Evolutionary conservation across 2,888 invertebrate genomes (phyloP).

Genomic region (Nomada lathburiana): DNA sequence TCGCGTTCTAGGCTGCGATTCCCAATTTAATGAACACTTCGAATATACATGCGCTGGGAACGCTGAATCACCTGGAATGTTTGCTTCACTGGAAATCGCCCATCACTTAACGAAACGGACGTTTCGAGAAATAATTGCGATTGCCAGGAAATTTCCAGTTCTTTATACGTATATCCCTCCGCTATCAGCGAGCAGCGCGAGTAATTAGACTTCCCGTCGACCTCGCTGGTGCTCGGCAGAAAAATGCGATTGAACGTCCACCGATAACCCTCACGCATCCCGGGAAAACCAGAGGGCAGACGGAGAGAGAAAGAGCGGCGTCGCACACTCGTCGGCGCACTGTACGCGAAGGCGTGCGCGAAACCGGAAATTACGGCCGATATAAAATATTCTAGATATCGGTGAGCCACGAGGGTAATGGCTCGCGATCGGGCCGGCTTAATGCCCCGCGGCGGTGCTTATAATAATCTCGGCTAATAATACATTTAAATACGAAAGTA

Average conservation of each 20-base stretch:
- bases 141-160: not conserved
- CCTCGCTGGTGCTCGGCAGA: not conserved
- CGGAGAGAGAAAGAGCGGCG: too few species aligned
- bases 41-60: too few species aligned
- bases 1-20: slow-evolving; percentile 10
- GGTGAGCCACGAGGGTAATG: slow-evolving; percentile 38
- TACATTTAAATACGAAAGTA: slow-evolving; percentile 50
- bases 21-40: slow-evolving; percentile 3
- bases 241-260: slow-evolving; percentile 14
- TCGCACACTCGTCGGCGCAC: not conserved
- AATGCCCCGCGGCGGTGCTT: slow-evolving; percentile 39
- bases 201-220: slow-evolving; percentile 6
- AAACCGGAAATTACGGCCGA: slow-evolving; percentile 50
- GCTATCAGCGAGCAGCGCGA: not conserved
- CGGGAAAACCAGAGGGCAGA: slow-evolving; percentile 18
- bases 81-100: too few species aligned
- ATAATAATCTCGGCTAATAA: slow-evolving; percentile 58
- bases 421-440: slow-evolving; percentile 45
- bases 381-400: slow-evolving; percentile 56
- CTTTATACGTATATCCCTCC: not conserved
- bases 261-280: slow-evolving; percentile 51
- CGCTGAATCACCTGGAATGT: too few species aligned
- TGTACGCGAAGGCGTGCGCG: slow-evolving; percentile 31
- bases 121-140: not conserved
- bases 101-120: not conserved